Evolutionary conservation across 2,888 invertebrate genomes (phyloP).

Genomic region (Hylaea fasciaria): DNA sequence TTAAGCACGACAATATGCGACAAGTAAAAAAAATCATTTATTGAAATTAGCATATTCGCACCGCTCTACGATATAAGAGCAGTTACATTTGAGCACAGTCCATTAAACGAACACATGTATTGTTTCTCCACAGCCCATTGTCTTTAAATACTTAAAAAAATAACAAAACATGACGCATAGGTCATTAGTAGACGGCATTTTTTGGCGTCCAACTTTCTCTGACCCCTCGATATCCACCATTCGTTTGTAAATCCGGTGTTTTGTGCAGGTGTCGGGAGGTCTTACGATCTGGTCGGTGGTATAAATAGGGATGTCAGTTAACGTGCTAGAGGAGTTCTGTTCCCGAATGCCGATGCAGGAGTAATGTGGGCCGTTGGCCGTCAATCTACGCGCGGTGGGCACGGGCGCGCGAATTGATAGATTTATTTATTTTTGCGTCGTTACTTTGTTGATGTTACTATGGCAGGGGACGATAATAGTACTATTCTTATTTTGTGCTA

Average conservation of each 20-base stretch:
- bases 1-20: no score
- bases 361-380: constrained; percentile 71
- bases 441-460: constrained; percentile 12
- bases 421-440: constrained; percentile 21
- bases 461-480: neutral
- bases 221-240: constrained; percentile 38
- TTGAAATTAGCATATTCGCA: no score
- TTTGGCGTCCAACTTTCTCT: constrained; percentile 45
- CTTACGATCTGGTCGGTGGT: constrained; percentile 56
- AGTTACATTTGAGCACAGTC: constrained; percentile 5
- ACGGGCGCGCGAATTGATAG: constrained; percentile 18
- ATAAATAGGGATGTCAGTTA: constrained; percentile 80
- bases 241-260: constrained; percentile 42
- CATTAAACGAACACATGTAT: constrained; percentile 47
- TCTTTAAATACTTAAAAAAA: constrained; percentile 64
- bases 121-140: constrained; percentile 51
- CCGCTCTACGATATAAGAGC: no score
- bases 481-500: neutral
- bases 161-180: constrained; percentile 62
- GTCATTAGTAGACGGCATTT: constrained; percentile 63
- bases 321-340: constrained; percentile 63
- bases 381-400: constrained; percentile 60
- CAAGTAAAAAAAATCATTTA: no score
- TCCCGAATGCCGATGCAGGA: constrained; percentile 75
- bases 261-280: constrained; percentile 57